phyloP scores from a whole-genome alignment of 2,113 vertebrate genomes.

The Eira barbara region DNA sequence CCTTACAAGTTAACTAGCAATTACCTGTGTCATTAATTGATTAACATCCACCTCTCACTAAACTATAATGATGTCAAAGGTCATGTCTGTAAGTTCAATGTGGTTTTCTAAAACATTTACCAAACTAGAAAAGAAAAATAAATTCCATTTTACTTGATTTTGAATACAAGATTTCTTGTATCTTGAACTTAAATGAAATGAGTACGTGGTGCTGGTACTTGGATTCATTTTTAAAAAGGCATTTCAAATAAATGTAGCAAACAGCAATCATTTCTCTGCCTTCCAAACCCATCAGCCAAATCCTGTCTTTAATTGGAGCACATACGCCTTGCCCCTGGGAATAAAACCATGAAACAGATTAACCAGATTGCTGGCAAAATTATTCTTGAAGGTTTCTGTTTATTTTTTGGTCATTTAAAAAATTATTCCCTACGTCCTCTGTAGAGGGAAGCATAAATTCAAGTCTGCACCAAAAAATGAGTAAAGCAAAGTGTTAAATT shows the following conservation, averaged over 20 bases:
- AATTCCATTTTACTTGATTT: conserved; percentile 4
- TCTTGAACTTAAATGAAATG: conserved; percentile 7
- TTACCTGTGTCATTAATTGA: neutral
- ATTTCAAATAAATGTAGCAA: conserved; percentile 16
- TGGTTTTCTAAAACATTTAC: neutral
- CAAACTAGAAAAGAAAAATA: neutral
- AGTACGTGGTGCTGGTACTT: neutral
- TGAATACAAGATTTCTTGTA: neutral
- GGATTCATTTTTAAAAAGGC: neutral
- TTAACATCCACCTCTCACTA: neutral
- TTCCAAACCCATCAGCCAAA: conserved; percentile 49
- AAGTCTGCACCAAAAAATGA: neutral
- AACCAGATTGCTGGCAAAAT: conserved; percentile 46
- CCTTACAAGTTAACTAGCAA: conserved; percentile 12
- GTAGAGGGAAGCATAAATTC: neutral
- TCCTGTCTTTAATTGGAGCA: conserved; percentile 2
- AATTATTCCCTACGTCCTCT: neutral
- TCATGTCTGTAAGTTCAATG: neutral
- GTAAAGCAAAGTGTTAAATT: neutral
- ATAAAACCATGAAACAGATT: conserved; percentile 43
- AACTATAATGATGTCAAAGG: neutral
- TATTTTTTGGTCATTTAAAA: conserved; percentile 25
- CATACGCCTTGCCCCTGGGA: conserved; percentile 6
- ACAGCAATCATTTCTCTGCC: neutral
- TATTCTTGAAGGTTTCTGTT: conserved; percentile 23